Percentiles rank a stretch among this genome's conserved stretches.
Evolutionary conservation across 2,113 vertebrate species (phyloP).

Genomic region (Myanophis thanlyinensis): DNA sequence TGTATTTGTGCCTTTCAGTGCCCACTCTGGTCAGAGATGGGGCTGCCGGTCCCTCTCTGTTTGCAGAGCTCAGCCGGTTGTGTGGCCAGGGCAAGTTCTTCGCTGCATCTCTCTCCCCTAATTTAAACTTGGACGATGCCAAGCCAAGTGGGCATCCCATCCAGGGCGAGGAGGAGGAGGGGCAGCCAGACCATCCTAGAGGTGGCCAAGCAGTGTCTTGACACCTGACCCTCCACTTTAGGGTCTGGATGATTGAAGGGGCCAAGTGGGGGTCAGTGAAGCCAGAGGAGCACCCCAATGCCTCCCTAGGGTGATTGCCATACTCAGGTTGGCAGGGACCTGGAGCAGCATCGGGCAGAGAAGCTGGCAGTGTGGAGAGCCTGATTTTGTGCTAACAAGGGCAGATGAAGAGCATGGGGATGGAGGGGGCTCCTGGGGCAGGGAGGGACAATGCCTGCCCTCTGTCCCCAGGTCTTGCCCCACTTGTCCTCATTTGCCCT

Average conservation of each 20-base stretch:
- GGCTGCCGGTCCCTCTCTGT: rapidly evolving
- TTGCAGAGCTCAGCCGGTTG: not conserved
- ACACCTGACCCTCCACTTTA: not conserved
- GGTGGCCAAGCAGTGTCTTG: not conserved
- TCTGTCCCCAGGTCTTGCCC: not conserved
- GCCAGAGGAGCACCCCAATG: not conserved
- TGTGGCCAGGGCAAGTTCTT: not conserved
- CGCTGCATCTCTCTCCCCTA: not conserved
- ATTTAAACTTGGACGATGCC: not conserved
- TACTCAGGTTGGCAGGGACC: not conserved
- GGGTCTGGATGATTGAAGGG: not conserved
- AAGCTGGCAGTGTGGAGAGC: not conserved
- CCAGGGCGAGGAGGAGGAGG: not conserved
- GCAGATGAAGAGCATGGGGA: not conserved
- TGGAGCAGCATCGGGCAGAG: not conserved
- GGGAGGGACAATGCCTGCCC: not conserved
- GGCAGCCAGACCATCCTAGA: not conserved
- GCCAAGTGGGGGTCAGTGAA: not conserved
- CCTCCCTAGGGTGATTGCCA: not conserved
- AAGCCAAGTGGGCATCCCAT: not conserved
- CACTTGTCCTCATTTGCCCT: not conserved
- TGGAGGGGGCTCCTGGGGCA: not conserved
- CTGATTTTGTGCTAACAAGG: not conserved
- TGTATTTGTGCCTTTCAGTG: not conserved
- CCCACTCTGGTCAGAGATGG: not conserved